Percentiles rank a stretch among this genome's conserved stretches.
These are phyloP conservation scores for Anhinga rufa DNA, from an alignment of 2,113 vertebrate species.

Conservation along the genomic window DNA sequence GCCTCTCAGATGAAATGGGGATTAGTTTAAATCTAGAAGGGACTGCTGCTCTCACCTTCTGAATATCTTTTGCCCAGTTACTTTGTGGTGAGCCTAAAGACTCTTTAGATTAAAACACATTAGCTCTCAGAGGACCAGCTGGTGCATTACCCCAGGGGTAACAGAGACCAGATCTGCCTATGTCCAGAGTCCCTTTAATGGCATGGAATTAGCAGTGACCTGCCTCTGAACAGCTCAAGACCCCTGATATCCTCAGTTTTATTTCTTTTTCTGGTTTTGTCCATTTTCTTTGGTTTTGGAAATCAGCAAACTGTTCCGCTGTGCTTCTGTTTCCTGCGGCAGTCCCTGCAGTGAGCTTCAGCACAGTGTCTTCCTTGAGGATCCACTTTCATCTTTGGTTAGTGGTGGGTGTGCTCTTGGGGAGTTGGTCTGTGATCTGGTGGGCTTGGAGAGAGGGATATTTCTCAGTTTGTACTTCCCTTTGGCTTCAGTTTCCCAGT, in stretches of 20 bases:
- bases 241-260: background rate
- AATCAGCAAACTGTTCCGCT: fast-evolving
- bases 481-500: background rate
- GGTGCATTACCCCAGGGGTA: background rate
- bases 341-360: background rate
- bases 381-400: background rate
- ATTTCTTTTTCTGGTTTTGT: background rate
- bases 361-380: background rate
- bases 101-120: background rate
- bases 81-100: background rate
- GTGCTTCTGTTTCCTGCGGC: background rate
- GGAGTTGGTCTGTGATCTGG: background rate
- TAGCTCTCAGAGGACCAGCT: background rate
- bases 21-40: background rate
- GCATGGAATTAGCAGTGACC: background rate
- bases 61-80: background rate
- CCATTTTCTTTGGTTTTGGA: background rate
- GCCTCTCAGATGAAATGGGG: background rate
- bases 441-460: background rate
- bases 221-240: background rate
- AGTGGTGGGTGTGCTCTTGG: background rate
- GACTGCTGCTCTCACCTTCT: background rate
- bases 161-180: background rate
- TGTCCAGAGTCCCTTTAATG: background rate
- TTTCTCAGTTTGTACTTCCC: background rate